These are phyloP conservation scores for Labeo catla DNA, from an alignment of 2,113 vertebrate genomes.

Conservation along the genomic window DNA sequence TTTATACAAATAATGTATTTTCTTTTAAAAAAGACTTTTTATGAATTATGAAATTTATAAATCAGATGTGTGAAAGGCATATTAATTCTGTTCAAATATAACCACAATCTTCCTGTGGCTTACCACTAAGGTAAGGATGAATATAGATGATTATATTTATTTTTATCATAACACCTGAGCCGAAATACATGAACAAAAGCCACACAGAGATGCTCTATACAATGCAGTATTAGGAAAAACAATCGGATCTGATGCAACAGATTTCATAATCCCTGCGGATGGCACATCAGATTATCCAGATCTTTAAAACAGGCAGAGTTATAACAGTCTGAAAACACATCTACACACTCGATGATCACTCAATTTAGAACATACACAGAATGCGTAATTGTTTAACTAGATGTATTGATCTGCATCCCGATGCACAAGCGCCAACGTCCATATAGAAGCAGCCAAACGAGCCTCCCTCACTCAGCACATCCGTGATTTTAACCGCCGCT, in stretches of 20 bases:
- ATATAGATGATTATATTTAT: not conserved
- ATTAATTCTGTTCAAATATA: not conserved
- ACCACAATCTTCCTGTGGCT: not conserved
- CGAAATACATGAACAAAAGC: not conserved
- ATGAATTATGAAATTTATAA: not conserved
- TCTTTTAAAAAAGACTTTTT: not conserved
- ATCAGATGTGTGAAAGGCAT: not conserved
- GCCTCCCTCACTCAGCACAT: not conserved
- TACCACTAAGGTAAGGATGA: not conserved
- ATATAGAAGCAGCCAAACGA: too few relatives aligned
- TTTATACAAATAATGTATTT: not conserved
- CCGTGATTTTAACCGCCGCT: not conserved
- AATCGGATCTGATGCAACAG: constrained; percentile 10
- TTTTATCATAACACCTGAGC: not conserved
- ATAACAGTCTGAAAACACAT: not conserved
- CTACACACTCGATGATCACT: not conserved
- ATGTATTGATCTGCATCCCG: not conserved
- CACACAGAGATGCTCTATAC: not conserved
- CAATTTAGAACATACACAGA: not conserved
- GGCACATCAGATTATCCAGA: not conserved
- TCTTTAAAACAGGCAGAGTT: not conserved
- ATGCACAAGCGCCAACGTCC: not conserved
- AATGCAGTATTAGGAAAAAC: not conserved
- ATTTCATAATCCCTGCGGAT: constrained; percentile 33
- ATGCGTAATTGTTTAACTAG: not conserved